phyloP scores from a whole-genome alignment of 2,113 vertebrate species.

The Erinaceus europaeus region DNA sequence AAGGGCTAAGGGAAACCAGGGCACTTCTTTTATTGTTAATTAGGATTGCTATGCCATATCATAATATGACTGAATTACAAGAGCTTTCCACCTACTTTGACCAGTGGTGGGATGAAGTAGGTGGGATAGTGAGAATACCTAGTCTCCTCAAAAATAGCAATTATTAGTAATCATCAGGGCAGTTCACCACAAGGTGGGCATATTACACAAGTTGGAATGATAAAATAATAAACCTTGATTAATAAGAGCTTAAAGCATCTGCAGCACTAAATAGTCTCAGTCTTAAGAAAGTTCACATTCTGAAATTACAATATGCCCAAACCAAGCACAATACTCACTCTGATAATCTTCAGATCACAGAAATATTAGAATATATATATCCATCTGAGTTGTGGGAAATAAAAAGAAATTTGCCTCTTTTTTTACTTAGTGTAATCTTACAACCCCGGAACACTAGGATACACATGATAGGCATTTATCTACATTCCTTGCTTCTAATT shows the following conservation, averaged over 20 bases:
- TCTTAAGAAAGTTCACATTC: not conserved
- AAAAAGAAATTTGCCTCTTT: slow-evolving; percentile 2
- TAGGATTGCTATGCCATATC: not conserved
- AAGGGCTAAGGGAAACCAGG: not conserved
- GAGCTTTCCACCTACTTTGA: not conserved
- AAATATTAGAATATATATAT: not conserved
- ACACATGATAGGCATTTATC: not conserved
- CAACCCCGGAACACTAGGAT: not conserved
- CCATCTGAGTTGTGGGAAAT: not conserved
- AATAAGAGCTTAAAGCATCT: not conserved
- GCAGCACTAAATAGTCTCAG: not conserved
- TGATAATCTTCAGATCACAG: not conserved
- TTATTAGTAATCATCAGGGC: not conserved
- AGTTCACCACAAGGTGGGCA: not conserved
- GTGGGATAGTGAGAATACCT: not conserved
- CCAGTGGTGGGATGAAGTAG: not conserved
- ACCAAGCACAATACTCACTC: not conserved
- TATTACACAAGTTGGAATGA: not conserved
- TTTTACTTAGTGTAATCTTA: slow-evolving; percentile 3
- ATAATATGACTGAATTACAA: not conserved
- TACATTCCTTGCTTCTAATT: slow-evolving; percentile 22
- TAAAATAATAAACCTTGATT: slow-evolving; percentile 13
- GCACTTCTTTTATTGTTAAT: not conserved
- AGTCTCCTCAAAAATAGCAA: not conserved
- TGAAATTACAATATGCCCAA: not conserved